These are phyloP conservation scores for Troides oblongomaculatus DNA, from an alignment of 2,888 invertebrate genomes.

Conservation along the genomic window DNA sequence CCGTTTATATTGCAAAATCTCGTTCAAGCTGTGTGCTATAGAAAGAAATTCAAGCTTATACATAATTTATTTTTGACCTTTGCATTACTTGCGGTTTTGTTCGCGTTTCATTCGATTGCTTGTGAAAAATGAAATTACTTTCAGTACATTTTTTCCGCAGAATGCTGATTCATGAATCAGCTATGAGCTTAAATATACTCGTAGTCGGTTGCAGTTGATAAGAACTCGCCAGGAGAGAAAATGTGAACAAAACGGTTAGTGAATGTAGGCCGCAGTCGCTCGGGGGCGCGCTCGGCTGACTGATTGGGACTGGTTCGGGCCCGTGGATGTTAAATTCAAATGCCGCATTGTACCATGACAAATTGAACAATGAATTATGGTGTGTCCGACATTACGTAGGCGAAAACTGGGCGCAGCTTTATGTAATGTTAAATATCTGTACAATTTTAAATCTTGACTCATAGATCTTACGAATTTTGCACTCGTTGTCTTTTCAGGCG, in stretches of 20 bases:
- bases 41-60: no score
- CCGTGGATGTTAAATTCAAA: constrained; percentile 27
- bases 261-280: constrained; percentile 18
- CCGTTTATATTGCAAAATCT: no score
- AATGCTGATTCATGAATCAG: background rate
- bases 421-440: constrained; percentile 16
- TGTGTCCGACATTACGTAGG: constrained; percentile 12
- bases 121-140: no score
- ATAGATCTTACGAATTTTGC: background rate
- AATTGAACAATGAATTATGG: constrained; percentile 24
- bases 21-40: no score
- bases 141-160: no score
- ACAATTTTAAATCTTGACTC: background rate
- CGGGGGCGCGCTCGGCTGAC: constrained; percentile 6
- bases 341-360: constrained; percentile 22
- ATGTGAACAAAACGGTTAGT: constrained; percentile 13
- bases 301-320: constrained; percentile 14
- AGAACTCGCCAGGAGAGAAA: background rate
- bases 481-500: no score
- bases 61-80: no score
- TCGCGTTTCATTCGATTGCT: no score
- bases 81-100: no score
- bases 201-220: constrained; percentile 4
- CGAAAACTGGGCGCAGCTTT: constrained; percentile 9
- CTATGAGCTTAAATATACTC: background rate